Percentiles rank a stretch among this genome's conserved stretches.
These are phyloP conservation scores for Ctenopoma kingsleyae DNA, from an alignment of 2,797 vertebrate species.

Conservation along the genomic window DNA sequence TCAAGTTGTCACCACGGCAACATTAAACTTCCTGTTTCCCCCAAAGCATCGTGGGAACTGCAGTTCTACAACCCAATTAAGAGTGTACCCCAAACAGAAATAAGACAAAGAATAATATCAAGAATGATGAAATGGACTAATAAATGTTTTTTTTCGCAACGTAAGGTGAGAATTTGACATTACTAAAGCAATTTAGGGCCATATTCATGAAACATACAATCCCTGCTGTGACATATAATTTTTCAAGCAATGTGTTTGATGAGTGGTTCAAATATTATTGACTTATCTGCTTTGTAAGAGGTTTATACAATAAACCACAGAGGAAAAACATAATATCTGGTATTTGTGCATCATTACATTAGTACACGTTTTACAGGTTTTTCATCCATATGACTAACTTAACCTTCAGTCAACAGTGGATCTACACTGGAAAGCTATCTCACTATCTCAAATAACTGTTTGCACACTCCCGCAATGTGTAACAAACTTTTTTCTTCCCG, in stretches of 20 bases:
- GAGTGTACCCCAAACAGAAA: too few relatives aligned
- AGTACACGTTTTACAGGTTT: slow-evolving; percentile 54
- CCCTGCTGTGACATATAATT: background rate
- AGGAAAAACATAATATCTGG: background rate
- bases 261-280: background rate
- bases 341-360: slow-evolving; percentile 17
- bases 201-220: too few relatives aligned
- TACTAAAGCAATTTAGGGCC: too few relatives aligned
- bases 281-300: background rate
- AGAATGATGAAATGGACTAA: too few relatives aligned
- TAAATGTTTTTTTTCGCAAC: too few relatives aligned
- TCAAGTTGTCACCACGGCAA: background rate
- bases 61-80: background rate
- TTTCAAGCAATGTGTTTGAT: background rate
- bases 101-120: too few relatives aligned
- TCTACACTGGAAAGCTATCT: slow-evolving; percentile 20
- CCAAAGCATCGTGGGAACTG: background rate
- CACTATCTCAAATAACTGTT: slow-evolving; percentile 35
- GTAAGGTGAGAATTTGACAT: too few relatives aligned
- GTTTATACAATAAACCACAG: background rate
- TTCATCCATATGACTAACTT: slow-evolving; percentile 39
- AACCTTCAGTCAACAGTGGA: slow-evolving; percentile 47
- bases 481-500: background rate
- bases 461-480: slow-evolving; percentile 30
- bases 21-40: background rate